Conservation (phyloP, 2,888 invertebrate species). For the Acronicta aceris region DNA sequence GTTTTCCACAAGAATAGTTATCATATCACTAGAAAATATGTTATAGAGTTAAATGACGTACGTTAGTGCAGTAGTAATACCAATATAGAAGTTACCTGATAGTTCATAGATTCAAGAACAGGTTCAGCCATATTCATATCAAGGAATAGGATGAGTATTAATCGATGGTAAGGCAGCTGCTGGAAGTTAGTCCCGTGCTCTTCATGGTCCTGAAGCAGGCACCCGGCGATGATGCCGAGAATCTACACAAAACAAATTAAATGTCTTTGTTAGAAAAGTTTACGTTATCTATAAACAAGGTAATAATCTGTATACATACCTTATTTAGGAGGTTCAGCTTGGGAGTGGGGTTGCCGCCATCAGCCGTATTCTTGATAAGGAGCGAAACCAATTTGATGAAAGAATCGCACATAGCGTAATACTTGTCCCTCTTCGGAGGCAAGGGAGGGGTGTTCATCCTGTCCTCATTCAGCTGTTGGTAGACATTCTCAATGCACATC, state of each 20-base stretch:
- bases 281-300: neutral
- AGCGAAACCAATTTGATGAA: slow-evolving; percentile 97
- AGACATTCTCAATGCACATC: slow-evolving; percentile 98
- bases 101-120: slow-evolving; percentile 97
- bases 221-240: slow-evolving; percentile 98
- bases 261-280: neutral
- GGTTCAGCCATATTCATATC: slow-evolving; percentile 98
- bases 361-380: slow-evolving; percentile 98
- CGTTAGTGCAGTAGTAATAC: neutral
- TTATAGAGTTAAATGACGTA: too few species aligned
- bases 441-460: slow-evolving; percentile 90
- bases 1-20: neutral
- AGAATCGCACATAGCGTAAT: slow-evolving; percentile 98
- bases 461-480: slow-evolving; percentile 94
- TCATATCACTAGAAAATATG: neutral
- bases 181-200: slow-evolving; percentile 97
- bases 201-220: slow-evolving; percentile 98
- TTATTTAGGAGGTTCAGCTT: slow-evolving; percentile 99
- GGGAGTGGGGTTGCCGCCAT: slow-evolving; percentile 96
- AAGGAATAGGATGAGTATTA: slow-evolving; percentile 98
- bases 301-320: too few species aligned
- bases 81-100: slow-evolving; percentile 89
- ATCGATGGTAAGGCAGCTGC: slow-evolving; percentile 98
- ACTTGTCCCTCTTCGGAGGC: slow-evolving; percentile 93
- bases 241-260: slow-evolving; percentile 73